Evolutionary conservation across 1,140 invertebrate species (phyloP), one percentile per base, ranked within the genome.

Genomic region (Cotesia chilonis): DNA sequence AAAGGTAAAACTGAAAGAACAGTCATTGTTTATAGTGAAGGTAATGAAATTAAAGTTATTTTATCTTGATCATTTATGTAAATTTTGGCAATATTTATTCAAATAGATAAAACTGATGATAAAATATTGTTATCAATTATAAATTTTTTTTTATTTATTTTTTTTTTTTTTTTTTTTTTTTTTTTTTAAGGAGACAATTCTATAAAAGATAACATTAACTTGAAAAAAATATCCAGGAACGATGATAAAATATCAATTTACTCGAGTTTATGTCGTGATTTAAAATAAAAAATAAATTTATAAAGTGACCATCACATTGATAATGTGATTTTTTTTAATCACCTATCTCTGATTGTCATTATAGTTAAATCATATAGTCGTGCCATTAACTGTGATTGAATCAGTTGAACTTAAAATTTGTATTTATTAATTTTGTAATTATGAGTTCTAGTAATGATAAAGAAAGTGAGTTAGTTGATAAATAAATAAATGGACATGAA

Each of bases 171-270:
- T n/a, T n/a, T n/a, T n/a, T 17, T 47, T 47, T 47, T 47, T 9
- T 47, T 9, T 47, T 47, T 47, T 47, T 47, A 47, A 7, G 2
- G 10, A 47, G 2, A 47, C 41, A 9, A 41, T 41, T 41, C 38
- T 47, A 9, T 47, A 6, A 47, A 47, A 47, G 41, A 47, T 47
- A 47, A 47, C 28, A 9, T 61, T 7, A 20, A 36, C 14, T 61
- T 28, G 59, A 61, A 28, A 35, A 28, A 28, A 28, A 35, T 35
- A 5, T 65, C 1, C 38, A 38, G n/a, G n/a, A 12, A 14, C n/a
- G 12, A 5, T 65, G 63, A 65, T 65, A 61, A 61, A 9, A 38
- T 65, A 14, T 20, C 12, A 37, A 36, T 41, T n/a, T n/a, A 65
- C 37, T 41, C 41, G 17, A 65, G 63, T 20, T 17, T 36, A 3